These are phyloP conservation scores for Cremastinae sp. DNA, from an alignment of 2,888 invertebrate genomes.

Conservation along the genomic window DNA sequence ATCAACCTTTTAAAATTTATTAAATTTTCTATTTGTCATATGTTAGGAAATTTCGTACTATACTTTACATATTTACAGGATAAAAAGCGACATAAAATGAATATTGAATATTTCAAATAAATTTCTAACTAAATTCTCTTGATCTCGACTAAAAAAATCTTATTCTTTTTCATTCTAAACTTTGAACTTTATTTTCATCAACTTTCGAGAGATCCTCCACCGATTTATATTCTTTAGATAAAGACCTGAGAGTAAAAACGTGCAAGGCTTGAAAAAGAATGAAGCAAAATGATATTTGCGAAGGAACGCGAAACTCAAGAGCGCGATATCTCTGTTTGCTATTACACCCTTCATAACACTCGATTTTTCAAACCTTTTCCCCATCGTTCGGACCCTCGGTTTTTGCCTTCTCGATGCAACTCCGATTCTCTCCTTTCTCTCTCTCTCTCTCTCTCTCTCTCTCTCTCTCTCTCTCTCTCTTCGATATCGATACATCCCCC, in stretches of 20 bases:
- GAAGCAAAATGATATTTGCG: slow-evolving; percentile 73
- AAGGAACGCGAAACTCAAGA: slow-evolving; percentile 76
- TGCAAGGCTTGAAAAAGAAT: slow-evolving; percentile 50
- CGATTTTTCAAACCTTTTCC: slow-evolving; percentile 60
- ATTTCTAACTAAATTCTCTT: no score
- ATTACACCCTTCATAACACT: slow-evolving; percentile 65
- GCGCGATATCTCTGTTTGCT: slow-evolving; percentile 65
- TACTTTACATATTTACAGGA: no score
- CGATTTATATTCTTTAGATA: slow-evolving; percentile 2
- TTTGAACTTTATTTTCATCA: no score
- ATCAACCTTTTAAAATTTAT: no score
- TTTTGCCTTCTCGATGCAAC: slow-evolving; percentile 14
- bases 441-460: no score
- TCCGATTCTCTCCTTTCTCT: slow-evolving; percentile 23
- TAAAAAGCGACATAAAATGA: no score
- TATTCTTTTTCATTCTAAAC: no score
- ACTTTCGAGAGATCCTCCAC: slow-evolving; percentile 5
- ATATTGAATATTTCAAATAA: no score
- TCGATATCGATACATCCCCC: slow-evolving; percentile 62
- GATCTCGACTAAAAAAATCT: no score
- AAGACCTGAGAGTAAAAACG: slow-evolving; percentile 50
- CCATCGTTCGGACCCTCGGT: slow-evolving; percentile 12
- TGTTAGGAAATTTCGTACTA: no score
- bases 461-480: slow-evolving; percentile 38
- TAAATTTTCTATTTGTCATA: no score